These are phyloP conservation scores for Watsonalla binaria DNA, from an alignment of 2,888 invertebrate genomes.

Conservation along the genomic window DNA sequence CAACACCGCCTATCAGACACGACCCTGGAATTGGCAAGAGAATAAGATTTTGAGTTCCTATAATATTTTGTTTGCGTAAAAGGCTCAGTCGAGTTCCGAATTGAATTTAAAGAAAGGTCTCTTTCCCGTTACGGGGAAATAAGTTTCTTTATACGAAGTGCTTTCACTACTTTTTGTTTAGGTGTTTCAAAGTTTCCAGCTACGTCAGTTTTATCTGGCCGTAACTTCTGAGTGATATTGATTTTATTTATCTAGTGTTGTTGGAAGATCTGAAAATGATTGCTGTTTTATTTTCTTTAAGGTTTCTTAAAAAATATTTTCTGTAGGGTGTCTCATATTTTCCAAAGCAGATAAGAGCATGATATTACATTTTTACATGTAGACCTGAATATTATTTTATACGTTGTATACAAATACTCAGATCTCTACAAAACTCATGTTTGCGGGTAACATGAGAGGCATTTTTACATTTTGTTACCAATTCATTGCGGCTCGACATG, in stretches of 20 bases:
- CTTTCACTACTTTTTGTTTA: slow-evolving; percentile 35
- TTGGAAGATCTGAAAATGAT: not conserved
- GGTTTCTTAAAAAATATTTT: not conserved
- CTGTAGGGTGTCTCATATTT: not conserved
- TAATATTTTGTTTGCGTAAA: slow-evolving; percentile 47
- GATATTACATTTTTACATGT: no score
- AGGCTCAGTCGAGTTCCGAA: slow-evolving; percentile 33
- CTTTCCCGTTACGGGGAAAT: slow-evolving; percentile 30
- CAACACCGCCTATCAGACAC: slow-evolving; percentile 36
- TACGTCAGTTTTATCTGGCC: slow-evolving; percentile 26
- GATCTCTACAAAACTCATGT: slow-evolving; percentile 43
- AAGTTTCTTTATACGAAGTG: slow-evolving; percentile 35
- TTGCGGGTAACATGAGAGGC: slow-evolving; percentile 44
- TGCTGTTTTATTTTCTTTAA: not conserved
- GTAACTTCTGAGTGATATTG: slow-evolving; percentile 19
- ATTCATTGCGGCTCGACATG: slow-evolving; percentile 47
- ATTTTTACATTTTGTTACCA: slow-evolving; percentile 61
- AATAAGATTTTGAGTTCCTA: slow-evolving; percentile 43
- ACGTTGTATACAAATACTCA: not conserved
- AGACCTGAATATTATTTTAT: not conserved
- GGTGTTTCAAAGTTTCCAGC: slow-evolving; percentile 32
- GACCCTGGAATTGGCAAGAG: slow-evolving; percentile 41
- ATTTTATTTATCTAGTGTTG: slow-evolving; percentile 1
- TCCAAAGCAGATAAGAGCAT: no score
- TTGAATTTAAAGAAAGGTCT: slow-evolving; percentile 47